phyloP scores from a whole-genome alignment of 1,140 invertebrate genomes.

The Aphidius ervi region DNA sequence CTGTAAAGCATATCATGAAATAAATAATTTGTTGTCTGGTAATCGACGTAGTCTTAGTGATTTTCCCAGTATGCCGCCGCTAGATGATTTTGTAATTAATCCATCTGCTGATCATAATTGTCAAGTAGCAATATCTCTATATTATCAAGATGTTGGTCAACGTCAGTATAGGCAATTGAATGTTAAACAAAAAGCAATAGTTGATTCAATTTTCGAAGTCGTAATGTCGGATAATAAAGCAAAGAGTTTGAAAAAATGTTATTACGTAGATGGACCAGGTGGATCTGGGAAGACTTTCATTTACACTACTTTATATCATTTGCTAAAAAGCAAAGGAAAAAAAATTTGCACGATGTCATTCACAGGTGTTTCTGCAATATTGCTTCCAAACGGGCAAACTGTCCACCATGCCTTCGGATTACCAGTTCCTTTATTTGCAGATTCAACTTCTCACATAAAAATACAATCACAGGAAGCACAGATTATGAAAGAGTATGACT shows the following conservation, averaged over 20 bases:
- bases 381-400: constrained; percentile 14
- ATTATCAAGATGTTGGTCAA: constrained; percentile 13
- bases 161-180: constrained; percentile 18
- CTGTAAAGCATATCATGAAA: constrained; percentile 18
- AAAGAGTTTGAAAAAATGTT: neutral
- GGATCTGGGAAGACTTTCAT: constrained; percentile 25
- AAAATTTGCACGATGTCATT: constrained; percentile 24
- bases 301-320: constrained; percentile 17
- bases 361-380: constrained; percentile 28
- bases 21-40: constrained; percentile 11
- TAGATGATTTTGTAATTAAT: constrained; percentile 7
- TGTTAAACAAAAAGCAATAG: constrained; percentile 15
- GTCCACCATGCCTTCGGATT: constrained; percentile 11
- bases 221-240: neutral
- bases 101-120: neutral
- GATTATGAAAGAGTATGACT: constrained; percentile 15
- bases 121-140: neutral
- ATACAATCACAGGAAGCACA: constrained; percentile 24
- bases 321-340: constrained; percentile 15
- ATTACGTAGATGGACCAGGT: constrained; percentile 23
- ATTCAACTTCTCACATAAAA: constrained; percentile 14
- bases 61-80: constrained; percentile 6
- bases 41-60: constrained; percentile 13
- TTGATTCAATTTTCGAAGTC: constrained; percentile 9
- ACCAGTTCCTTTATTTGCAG: constrained; percentile 12